phyloP scores from a whole-genome alignment of 1,140 invertebrate genomes.

The Sinella curviseta region DNA sequence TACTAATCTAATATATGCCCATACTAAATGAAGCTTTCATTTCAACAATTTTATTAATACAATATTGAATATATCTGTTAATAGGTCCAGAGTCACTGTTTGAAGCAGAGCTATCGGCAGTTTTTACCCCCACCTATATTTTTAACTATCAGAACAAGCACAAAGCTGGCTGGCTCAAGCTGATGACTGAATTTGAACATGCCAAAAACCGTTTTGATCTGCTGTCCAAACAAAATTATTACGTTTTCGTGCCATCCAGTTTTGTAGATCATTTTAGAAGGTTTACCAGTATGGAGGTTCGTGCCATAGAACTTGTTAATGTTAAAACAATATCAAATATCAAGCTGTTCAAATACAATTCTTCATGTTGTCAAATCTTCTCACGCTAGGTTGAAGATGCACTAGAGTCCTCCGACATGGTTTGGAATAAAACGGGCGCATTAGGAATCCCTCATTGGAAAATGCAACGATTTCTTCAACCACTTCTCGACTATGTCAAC shows the following conservation, averaged over 20 bases:
- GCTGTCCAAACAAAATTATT: constrained; percentile 25
- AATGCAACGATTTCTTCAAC: constrained; percentile 42
- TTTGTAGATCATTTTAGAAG: constrained; percentile 43
- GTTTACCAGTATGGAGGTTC: constrained; percentile 47
- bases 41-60: neutral
- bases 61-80: neutral
- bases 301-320: too few species aligned
- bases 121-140: constrained; percentile 42
- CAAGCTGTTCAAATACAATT: too few species aligned
- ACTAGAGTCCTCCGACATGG: constrained; percentile 33
- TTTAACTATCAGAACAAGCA: constrained; percentile 43
- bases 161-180: constrained; percentile 43
- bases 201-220: constrained; percentile 43
- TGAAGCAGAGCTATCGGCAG: constrained; percentile 32
- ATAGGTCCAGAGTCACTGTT: constrained; percentile 44
- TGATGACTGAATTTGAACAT: constrained; percentile 44
- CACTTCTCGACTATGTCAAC: constrained; percentile 41
- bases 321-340: neutral
- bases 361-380: too few species aligned
- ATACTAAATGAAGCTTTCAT: neutral
- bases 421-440: constrained; percentile 46
- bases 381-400: constrained; percentile 24
- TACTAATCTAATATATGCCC: neutral
- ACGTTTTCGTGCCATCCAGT: constrained; percentile 44
- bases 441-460: constrained; percentile 40